Conservation (phyloP, 2,888 invertebrate genomes). For the Hyles lineata region DNA sequence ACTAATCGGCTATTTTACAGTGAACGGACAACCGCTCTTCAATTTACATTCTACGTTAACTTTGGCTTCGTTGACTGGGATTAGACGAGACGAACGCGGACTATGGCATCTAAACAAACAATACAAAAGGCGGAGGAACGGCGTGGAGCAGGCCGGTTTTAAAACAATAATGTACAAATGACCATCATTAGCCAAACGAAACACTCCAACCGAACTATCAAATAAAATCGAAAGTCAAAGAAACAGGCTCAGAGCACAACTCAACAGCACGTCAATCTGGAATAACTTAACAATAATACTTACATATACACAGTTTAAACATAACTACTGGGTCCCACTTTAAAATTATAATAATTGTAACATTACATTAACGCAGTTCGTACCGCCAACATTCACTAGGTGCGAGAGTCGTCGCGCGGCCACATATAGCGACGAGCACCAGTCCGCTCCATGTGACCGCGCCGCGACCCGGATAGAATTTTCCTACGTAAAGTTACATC, state of each 20-base stretch:
- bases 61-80: constrained; percentile 64
- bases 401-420: constrained; percentile 61
- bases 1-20: constrained; percentile 22
- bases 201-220: constrained; percentile 47
- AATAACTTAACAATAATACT: constrained; percentile 81
- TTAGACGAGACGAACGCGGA: constrained; percentile 31
- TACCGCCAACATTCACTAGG: constrained; percentile 80
- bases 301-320: constrained; percentile 72
- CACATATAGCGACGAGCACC: constrained; percentile 48
- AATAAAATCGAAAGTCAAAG: constrained; percentile 47
- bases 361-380: constrained; percentile 61
- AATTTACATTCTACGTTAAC: constrained; percentile 42
- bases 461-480: constrained; percentile 34
- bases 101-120: constrained; percentile 26
- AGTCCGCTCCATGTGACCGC: constrained; percentile 13
- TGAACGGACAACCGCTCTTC: constrained; percentile 39
- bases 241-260: constrained; percentile 56
- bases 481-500: constrained; percentile 60
- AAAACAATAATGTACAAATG: constrained; percentile 34
- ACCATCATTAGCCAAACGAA: constrained; percentile 51
- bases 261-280: constrained; percentile 74
- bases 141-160: constrained; percentile 27
- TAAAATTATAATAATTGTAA: constrained; percentile 64
- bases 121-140: constrained; percentile 27
- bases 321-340: constrained; percentile 80